Base-by-base conservation (phyloP, 1,140 invertebrate genomes). In the Heliothis virescens region DNA sequence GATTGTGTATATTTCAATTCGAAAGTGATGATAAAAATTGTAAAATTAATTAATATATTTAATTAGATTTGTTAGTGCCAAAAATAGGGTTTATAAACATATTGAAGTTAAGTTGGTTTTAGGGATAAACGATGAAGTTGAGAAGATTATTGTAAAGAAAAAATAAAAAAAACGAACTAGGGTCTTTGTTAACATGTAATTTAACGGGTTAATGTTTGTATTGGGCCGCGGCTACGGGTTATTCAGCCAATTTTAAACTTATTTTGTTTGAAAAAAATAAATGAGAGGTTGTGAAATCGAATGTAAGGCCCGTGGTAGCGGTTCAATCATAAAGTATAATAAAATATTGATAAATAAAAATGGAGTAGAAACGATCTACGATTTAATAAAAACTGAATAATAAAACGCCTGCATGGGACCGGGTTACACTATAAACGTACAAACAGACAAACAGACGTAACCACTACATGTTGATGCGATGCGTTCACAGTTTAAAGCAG, bases 1-100 rank as follows among this genome's bases (percentile, higher is more conserved):
- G 16, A 77, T 82, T 72, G 62, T 80, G 15, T 72, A 62, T 77
- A 83, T 82, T 83, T 80, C 34, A 79, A 84, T 80, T 84, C 52
- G 74, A 80, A 84, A 84, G 73, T 82, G 83, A 83, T 84, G 80
- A 75, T 60, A 78, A 80, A 82, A 83, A 82, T 83, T 86, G 82
- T 86, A 84, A 87, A 86, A 85, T 86, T 85, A 86, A 91, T 76
- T 76, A 29, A 84, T 88, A 88, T 85, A 86, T 87, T 89, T 89
- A 90, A 92, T 91, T 94, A 93, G 89, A 91, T 94, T 92, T 92
- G 84, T 93, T 93, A 93, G 93, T 94, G 93, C 93, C 93, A 94
- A 94, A 93, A 86, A 83, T 92, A 92, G 87, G 82, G 83, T 87
- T 90, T 89, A 91, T 90, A 90, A 92, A 92, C 34, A 41, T 87